phyloP scores from a whole-genome alignment of 1,140 invertebrate genomes.

The Eriosoma lanigerum region DNA sequence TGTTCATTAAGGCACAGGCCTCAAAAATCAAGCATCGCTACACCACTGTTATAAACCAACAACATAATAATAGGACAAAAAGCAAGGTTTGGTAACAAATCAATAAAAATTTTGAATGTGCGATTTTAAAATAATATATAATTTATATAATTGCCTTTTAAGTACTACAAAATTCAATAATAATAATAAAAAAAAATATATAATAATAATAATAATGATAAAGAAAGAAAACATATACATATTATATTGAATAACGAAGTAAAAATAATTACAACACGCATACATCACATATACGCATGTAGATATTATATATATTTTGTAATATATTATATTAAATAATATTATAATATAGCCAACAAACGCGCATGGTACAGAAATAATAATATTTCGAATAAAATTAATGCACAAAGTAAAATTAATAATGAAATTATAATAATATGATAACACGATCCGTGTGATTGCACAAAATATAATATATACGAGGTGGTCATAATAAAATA shows the following conservation, averaged over 20 bases:
- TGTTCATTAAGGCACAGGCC: too few species aligned
- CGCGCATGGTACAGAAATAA: background rate
- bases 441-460: background rate
- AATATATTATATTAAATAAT: background rate
- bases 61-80: background rate
- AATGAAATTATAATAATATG: background rate
- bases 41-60: too few species aligned
- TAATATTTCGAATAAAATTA: background rate
- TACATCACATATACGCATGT: too few species aligned
- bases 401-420: background rate
- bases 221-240: conserved; percentile 4
- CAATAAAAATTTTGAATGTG: conserved; percentile 25
- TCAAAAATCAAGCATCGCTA: too few species aligned
- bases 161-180: conserved; percentile 21
- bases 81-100: background rate
- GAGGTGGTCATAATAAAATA: background rate
- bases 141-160: background rate
- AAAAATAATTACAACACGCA: conserved; percentile 37
- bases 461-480: background rate
- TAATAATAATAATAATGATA: too few species aligned
- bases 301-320: too few species aligned
- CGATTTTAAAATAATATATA: conserved; percentile 20
- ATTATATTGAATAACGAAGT: conserved; percentile 38
- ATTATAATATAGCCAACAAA: background rate
- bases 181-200: conserved; percentile 19